phyloP scores from a whole-genome alignment of 2,113 vertebrate species.

The Procavia capensis region DNA sequence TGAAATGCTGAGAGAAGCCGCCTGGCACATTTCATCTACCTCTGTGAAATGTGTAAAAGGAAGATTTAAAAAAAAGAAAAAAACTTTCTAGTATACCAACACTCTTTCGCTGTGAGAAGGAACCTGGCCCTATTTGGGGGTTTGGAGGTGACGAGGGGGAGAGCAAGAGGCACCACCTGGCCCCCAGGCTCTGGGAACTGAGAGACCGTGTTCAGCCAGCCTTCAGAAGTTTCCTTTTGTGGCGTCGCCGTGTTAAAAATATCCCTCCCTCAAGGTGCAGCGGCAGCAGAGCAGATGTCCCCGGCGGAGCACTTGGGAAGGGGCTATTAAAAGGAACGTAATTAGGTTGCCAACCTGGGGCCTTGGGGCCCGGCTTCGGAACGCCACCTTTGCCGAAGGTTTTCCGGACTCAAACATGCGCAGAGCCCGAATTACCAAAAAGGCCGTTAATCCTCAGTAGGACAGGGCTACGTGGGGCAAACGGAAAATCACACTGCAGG shows the following conservation, averaged over 20 bases:
- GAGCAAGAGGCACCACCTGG: conserved; percentile 38
- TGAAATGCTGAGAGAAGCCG: neutral
- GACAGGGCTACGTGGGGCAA: neutral
- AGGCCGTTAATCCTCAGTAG: conserved; percentile 49
- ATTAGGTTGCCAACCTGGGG: conserved; percentile 88
- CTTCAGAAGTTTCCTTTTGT: conserved; percentile 84
- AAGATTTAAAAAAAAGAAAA: neutral
- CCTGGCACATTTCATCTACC: neutral
- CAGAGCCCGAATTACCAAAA: conserved; percentile 70
- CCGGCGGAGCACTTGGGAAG: conserved; percentile 87
- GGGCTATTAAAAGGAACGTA: conserved; percentile 89
- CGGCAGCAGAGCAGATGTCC: conserved; percentile 85
- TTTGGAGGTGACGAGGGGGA: neutral
- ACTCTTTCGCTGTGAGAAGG: neutral
- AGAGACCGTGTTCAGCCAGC: conserved; percentile 79
- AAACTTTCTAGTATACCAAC: conserved; percentile 1
- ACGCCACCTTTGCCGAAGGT: conserved; percentile 77
- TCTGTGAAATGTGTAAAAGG: conserved; percentile 50
- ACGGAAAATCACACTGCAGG: neutral
- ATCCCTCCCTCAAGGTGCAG: conserved; percentile 85
- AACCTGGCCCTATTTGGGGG: conserved; percentile 37
- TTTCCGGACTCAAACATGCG: conserved; percentile 77
- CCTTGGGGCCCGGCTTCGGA: conserved; percentile 74
- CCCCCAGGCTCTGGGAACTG: conserved; percentile 34
- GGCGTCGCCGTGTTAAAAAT: conserved; percentile 82